Evolutionary conservation across 2,113 vertebrate species (phyloP).

Genomic region (Nettapus auritus): DNA sequence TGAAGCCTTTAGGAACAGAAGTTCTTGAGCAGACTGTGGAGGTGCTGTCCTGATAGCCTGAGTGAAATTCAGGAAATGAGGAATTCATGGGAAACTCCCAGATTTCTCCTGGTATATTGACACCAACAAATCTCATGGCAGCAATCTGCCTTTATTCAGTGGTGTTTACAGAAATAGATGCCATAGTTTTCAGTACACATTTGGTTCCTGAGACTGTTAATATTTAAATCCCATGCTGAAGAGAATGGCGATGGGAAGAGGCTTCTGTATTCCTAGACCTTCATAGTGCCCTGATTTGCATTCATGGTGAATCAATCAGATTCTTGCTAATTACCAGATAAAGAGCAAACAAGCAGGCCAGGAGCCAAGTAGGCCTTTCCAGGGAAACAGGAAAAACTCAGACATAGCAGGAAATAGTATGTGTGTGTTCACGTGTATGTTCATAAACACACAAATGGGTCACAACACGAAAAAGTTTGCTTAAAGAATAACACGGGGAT

Average conservation of each 20-base stretch:
- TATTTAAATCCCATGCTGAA: background rate
- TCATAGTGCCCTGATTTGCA: background rate
- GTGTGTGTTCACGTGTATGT: too few relatives aligned
- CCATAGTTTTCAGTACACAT: background rate
- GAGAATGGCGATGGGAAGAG: background rate
- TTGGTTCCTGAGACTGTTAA: background rate
- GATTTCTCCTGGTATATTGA: background rate
- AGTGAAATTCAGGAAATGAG: background rate
- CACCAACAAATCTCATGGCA: background rate
- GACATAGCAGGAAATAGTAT: background rate
- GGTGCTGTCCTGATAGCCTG: fast-evolving
- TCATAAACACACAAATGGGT: background rate
- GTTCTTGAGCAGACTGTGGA: background rate
- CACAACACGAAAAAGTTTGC: background rate
- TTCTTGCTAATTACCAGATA: background rate
- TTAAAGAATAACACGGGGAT: background rate
- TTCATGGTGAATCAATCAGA: background rate
- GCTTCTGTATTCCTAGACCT: background rate
- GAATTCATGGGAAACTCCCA: background rate
- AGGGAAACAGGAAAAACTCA: background rate
- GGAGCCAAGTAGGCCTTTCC: background rate
- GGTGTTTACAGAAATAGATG: background rate
- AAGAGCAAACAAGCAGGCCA: background rate
- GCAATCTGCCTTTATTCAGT: background rate
- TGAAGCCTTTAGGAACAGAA: background rate